These are phyloP conservation scores for Heliocidaris tuberculata DNA, from an alignment of 35 echinoderm and acorn worm genomes.

Conservation along the genomic window DNA sequence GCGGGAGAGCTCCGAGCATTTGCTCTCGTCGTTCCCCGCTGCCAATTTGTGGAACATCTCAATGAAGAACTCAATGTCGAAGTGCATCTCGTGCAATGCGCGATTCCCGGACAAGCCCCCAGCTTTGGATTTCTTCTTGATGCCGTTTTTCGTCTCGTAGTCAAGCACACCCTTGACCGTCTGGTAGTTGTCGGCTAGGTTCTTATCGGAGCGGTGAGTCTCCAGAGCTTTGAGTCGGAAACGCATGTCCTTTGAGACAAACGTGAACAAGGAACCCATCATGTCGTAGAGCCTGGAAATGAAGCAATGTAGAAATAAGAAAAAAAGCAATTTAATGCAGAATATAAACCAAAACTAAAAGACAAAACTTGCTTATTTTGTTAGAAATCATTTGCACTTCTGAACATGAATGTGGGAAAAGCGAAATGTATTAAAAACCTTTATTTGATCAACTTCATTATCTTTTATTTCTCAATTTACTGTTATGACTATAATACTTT, in stretches of 20 bases:
- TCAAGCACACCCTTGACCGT: constrained; percentile 6
- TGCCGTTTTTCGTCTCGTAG: constrained; percentile 14
- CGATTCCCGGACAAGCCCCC: not conserved
- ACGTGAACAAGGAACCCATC: constrained; percentile 23
- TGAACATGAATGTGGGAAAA: too few relatives aligned
- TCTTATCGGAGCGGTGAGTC: constrained; percentile 3
- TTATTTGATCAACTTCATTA: too few relatives aligned
- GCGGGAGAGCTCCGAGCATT: constrained; percentile 31
- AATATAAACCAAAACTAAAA: not conserved
- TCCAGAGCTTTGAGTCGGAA: not conserved
- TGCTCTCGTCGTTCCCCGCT: constrained; percentile 31
- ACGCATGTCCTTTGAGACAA: constrained; percentile 26
- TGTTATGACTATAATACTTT: too few relatives aligned
- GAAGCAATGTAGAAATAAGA: too few relatives aligned
- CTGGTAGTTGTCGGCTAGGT: not conserved
- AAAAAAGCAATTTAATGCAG: not conserved
- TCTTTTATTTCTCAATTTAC: too few relatives aligned
- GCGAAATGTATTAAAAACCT: too few relatives aligned
- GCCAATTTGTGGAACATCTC: constrained; percentile 21
- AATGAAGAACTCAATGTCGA: constrained; percentile 42
- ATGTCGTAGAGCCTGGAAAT: constrained; percentile 32
- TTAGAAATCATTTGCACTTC: too few relatives aligned
- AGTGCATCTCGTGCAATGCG: constrained; percentile 26
- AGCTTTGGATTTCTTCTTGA: not conserved
- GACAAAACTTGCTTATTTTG: too few relatives aligned